These are phyloP conservation scores for Sinocyclocheilus anophthalmus DNA, from an alignment of 2,113 vertebrate genomes.

Conservation along the genomic window DNA sequence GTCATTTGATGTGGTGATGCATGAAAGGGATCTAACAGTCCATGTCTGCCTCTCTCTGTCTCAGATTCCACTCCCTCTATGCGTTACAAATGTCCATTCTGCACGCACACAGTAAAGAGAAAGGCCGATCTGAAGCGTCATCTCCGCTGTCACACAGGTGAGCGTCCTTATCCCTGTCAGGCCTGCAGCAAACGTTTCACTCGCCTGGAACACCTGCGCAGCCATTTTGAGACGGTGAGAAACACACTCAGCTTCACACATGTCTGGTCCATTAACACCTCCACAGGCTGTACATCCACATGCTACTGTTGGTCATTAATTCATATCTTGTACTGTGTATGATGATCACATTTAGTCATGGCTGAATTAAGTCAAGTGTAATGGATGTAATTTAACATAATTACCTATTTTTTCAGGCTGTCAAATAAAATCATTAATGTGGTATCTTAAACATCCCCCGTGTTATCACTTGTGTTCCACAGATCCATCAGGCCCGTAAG, in stretches of 20 bases:
- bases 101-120: slow-evolving; percentile 95
- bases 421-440: neutral
- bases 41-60: slow-evolving; percentile 17
- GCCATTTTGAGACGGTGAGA: slow-evolving; percentile 93
- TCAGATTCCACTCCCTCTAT: slow-evolving; percentile 88
- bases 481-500: slow-evolving; percentile 98
- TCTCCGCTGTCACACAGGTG: slow-evolving; percentile 94
- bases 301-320: neutral
- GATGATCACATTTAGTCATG: neutral
- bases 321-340: neutral
- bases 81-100: slow-evolving; percentile 97
- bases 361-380: neutral
- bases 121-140: slow-evolving; percentile 97
- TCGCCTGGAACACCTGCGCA: slow-evolving; percentile 92
- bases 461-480: slow-evolving; percentile 19
- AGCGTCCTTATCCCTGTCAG: slow-evolving; percentile 94
- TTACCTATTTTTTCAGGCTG: neutral
- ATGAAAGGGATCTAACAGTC: neutral
- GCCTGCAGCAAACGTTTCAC: slow-evolving; percentile 96
- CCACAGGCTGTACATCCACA: neutral
- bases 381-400: neutral
- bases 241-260: slow-evolving; percentile 39
- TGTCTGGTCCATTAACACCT: neutral
- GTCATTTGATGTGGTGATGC: neutral
- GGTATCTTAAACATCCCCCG: neutral